Base-by-base conservation (phyloP, 2,113 vertebrate species). In the Sorex fumeus region DNA sequence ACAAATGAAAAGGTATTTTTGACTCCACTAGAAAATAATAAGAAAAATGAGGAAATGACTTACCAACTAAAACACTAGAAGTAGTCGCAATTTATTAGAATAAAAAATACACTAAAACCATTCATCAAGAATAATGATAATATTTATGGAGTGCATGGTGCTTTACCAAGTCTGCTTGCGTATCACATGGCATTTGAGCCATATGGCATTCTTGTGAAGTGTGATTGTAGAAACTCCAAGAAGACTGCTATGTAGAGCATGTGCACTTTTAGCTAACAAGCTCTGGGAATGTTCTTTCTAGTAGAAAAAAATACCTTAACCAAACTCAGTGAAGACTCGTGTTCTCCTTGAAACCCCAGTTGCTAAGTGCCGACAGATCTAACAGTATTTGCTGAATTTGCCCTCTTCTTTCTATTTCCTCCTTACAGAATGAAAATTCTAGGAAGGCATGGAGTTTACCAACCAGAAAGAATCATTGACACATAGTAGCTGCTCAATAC, bases 1-100 rank as follows among this genome's bases (percentile, higher is more conserved):
- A 76, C 78, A 15, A 80, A 76, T 62, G 53, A n/a, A 87, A 93
- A 67, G 27, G 62, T 53, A 72, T 92, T 66, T 40, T 53, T 67
- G 47, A 84, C 7, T 70, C 19, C 57, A 28, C 32, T 62, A 32
- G 15, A 67, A 79, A 94, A 71, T 79, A 4, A 5, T 72, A 77
- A 69, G 19, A 27, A 84, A 81, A 80, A 53, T 53, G 21, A 18
- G 15, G 13, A 88, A 90, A 47, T 16, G 72, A 78, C 67, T 36
- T 36, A 43, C 5, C 36, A 40, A 40, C 36, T 53, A 43, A 77
- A 81, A 64, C 21, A 57, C 10, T 12, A 36, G 21, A 84, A 93
- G 90, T 67, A 50, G 12, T 36, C 28, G 71, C 64, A 60, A 74
- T 82, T 36, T 71, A 30, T 47, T 71, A 62, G 25, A 62, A 47